Percentiles rank a stretch among this genome's conserved stretches.
phyloP scores from a whole-genome alignment of 2,797 vertebrate genomes.

The Hirundo rustica region DNA sequence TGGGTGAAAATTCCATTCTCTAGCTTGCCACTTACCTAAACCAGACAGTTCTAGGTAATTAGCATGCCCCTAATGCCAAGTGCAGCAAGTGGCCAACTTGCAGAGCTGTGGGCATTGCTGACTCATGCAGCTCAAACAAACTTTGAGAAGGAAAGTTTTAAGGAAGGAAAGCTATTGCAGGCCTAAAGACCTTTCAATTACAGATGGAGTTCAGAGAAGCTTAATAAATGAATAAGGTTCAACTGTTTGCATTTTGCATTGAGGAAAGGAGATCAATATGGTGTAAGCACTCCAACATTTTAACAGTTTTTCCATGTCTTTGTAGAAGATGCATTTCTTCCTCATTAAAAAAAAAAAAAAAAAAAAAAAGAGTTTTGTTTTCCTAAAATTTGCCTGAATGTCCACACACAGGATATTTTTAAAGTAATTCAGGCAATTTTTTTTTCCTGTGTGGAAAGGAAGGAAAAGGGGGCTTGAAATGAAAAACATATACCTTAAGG shows the following conservation, averaged over 20 bases:
- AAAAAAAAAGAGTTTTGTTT: background rate
- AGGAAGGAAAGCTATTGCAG: background rate
- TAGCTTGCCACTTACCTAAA: background rate
- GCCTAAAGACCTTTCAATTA: background rate
- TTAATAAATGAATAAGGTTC: background rate
- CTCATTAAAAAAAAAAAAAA: background rate
- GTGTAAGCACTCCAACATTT: background rate
- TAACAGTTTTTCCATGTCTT: background rate
- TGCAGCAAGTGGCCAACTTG: background rate
- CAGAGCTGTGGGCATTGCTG: background rate
- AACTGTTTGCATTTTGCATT: background rate
- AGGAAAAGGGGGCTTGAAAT: background rate
- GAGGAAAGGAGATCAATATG: background rate
- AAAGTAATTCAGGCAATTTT: background rate
- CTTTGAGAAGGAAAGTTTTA: too few relatives aligned
- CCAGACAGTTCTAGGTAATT: background rate
- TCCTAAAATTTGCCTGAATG: background rate
- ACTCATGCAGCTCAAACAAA: background rate
- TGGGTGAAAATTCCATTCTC: background rate
- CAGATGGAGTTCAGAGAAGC: background rate
- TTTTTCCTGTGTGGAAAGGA: background rate
- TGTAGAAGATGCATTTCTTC: background rate
- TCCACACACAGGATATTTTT: background rate
- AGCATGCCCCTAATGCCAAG: background rate
- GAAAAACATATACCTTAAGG: background rate